These are phyloP conservation scores for Pangasius djambal DNA, from an alignment of 2,797 vertebrate species.

Conservation along the genomic window DNA sequence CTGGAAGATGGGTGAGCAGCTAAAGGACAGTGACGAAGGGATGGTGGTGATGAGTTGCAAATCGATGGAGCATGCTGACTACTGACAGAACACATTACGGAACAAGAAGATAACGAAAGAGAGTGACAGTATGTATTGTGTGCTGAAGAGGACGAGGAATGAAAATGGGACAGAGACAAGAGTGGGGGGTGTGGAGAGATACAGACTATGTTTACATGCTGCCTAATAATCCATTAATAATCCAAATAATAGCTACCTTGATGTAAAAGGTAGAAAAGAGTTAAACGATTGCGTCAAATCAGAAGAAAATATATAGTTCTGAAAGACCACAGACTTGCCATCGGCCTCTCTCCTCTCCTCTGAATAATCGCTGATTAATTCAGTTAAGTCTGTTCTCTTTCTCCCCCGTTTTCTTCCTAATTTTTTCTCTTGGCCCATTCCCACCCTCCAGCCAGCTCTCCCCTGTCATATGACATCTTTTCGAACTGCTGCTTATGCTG, in stretches of 20 bases:
- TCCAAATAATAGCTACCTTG: background rate
- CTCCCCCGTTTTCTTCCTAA: background rate
- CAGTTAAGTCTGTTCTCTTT: background rate
- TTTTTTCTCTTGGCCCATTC: background rate
- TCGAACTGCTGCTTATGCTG: background rate
- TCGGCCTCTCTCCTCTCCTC: background rate
- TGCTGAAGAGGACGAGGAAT: slow-evolving; percentile 1
- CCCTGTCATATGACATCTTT: background rate
- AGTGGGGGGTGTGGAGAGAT: background rate
- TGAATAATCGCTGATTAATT: background rate
- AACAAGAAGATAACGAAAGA: slow-evolving; percentile 14
- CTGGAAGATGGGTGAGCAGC: slow-evolving; percentile 17
- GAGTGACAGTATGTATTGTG: slow-evolving; percentile 1
- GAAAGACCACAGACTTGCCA: background rate
- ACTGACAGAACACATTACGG: slow-evolving; percentile 15
- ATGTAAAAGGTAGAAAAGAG: background rate
- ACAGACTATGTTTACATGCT: slow-evolving; percentile 14
- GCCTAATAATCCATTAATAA: background rate
- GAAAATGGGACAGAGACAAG: slow-evolving; percentile 7
- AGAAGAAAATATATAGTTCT: background rate
- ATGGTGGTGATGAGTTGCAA: background rate
- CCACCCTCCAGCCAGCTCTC: background rate
- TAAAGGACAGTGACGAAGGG: slow-evolving; percentile 4
- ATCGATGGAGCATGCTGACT: slow-evolving; percentile 19
- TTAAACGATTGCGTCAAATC: background rate